Percentiles rank a stretch among this genome's conserved stretches.
phyloP scores from a whole-genome alignment of 2,113 vertebrate species.

The Desmodus rotundus region DNA sequence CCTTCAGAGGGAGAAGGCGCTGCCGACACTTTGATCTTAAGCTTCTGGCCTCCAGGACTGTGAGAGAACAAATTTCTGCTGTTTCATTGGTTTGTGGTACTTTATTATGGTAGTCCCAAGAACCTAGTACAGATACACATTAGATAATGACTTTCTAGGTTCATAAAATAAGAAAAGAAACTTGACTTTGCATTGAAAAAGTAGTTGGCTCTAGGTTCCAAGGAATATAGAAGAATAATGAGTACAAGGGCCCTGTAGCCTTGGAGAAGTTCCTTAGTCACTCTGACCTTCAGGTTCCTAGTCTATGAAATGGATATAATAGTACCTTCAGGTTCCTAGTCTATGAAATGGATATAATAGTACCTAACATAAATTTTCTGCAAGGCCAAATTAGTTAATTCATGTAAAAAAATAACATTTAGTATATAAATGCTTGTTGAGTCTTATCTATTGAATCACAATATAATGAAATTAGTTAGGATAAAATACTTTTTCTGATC shows the following conservation, averaged over 20 bases:
- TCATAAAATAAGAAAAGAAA: neutral
- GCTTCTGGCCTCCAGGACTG: too few relatives aligned
- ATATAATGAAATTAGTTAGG: neutral
- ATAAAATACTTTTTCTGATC: neutral
- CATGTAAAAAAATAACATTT: neutral
- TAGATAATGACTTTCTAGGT: neutral
- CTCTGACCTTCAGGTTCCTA: neutral
- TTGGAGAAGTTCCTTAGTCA: too few relatives aligned
- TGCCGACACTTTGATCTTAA: accelerated
- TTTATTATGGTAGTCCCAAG: too few relatives aligned
- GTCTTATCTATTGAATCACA: neutral
- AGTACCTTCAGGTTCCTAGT: neutral
- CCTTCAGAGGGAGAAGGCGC: neutral
- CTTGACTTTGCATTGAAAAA: neutral
- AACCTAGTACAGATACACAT: accelerated
- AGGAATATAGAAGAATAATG: neutral
- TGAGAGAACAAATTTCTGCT: neutral
- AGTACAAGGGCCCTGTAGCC: too few relatives aligned
- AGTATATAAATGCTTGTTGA: neutral
- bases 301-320: neutral
- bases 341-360: neutral
- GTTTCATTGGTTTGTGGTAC: too few relatives aligned
- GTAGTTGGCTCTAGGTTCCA: neutral
- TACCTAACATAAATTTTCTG: neutral
- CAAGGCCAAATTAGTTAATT: neutral